Conservation (phyloP, 1,140 invertebrate genomes). For the Thaumetopoea pityocampa region DNA sequence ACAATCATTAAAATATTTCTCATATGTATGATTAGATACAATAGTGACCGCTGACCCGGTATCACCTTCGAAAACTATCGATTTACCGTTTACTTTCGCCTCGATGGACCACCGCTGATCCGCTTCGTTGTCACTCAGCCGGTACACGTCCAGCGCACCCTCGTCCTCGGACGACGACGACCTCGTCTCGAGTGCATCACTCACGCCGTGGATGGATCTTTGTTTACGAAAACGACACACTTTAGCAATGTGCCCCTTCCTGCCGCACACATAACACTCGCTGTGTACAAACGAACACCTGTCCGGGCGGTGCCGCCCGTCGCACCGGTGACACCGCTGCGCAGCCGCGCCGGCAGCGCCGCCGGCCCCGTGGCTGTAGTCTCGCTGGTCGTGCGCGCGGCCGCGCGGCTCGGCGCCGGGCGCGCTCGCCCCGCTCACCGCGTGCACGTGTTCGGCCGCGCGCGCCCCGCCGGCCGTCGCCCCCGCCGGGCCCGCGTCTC, state of each 20-base stretch:
- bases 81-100: not conserved
- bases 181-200: not conserved
- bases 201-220: not conserved
- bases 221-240: slow-evolving; percentile 6
- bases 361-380: too few species aligned
- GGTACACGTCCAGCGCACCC: not conserved
- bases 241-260: slow-evolving; percentile 9
- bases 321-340: slow-evolving; percentile 10
- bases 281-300: slow-evolving; percentile 3
- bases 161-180: not conserved
- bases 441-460: too few species aligned
- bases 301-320: not conserved
- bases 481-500: not conserved
- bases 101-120: not conserved
- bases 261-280: slow-evolving; percentile 11
- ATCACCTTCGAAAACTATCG: slow-evolving; percentile 8
- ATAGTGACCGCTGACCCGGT: slow-evolving; percentile 6
- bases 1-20: too few species aligned
- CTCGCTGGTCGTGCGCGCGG: too few species aligned
- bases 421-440: too few species aligned
- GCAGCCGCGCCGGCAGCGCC: too few species aligned
- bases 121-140: slow-evolving; percentile 5
- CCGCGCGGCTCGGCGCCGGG: too few species aligned
- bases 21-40: not conserved
- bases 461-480: too few species aligned